A percentile compares a stretch with the other conserved stretches of the same genome.
phyloP scores from a whole-genome alignment of 2,888 invertebrate genomes.

The Spisula subtruncata region DNA sequence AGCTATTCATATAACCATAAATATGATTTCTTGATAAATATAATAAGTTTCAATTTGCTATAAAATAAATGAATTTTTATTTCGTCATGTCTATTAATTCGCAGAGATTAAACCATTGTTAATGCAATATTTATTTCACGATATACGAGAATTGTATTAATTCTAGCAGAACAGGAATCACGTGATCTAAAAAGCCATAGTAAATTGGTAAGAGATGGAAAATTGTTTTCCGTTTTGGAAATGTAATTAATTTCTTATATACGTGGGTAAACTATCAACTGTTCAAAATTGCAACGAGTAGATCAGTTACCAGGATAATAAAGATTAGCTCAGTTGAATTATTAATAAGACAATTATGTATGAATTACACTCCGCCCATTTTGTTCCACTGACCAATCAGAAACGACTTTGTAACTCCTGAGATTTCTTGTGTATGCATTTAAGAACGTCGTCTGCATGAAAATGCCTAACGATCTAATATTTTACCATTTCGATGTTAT shows the following conservation, averaged over 20 bases:
- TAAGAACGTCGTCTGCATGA: neutral
- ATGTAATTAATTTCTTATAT: slow-evolving; percentile 16
- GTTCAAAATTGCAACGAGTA: neutral
- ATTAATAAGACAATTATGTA: slow-evolving; percentile 24
- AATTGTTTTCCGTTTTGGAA: slow-evolving; percentile 26
- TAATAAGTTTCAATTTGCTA: neutral
- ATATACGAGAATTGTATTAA: neutral
- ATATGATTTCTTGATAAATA: neutral
- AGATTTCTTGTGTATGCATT: neutral
- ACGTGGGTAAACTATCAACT: slow-evolving; percentile 47
- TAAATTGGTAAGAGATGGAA: neutral
- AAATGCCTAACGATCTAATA: neutral
- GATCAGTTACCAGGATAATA: slow-evolving; percentile 37
- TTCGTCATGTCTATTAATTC: neutral
- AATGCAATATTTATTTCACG: neutral
- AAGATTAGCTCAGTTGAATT: slow-evolving; percentile 29
- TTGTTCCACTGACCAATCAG: neutral
- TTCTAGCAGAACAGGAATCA: neutral
- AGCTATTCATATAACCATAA: too few relatives aligned
- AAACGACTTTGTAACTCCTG: neutral
- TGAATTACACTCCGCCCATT: neutral
- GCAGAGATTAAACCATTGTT: neutral
- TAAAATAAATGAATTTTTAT: neutral
- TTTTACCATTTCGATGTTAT: too few relatives aligned
- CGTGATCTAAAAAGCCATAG: neutral